These are phyloP conservation scores for Ectemnius lituratus DNA, from an alignment of 2,888 invertebrate genomes.

Conservation along the genomic window DNA sequence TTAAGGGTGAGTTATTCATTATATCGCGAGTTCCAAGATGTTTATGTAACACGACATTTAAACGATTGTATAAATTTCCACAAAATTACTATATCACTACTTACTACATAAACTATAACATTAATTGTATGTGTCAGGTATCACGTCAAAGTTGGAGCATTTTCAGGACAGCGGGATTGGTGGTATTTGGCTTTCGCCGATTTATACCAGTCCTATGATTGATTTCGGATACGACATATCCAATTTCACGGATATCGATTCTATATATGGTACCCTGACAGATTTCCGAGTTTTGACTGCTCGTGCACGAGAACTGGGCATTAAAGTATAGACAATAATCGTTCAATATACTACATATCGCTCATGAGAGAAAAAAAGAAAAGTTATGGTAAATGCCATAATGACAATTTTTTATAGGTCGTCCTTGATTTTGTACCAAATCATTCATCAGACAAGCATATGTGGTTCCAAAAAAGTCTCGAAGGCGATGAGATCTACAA, in stretches of 20 bases:
- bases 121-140: conserved; percentile 74
- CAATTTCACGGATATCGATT: conserved; percentile 86
- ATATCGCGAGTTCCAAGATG: conserved; percentile 76
- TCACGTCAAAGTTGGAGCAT: conserved; percentile 81
- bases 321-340: conserved; percentile 67
- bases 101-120: too few relatives aligned
- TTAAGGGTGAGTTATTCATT: conserved; percentile 60
- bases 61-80: too few relatives aligned
- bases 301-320: conserved; percentile 80
- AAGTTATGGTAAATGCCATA: neutral
- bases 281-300: conserved; percentile 83
- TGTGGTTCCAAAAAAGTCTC: conserved; percentile 79
- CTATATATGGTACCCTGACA: conserved; percentile 85
- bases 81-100: too few relatives aligned
- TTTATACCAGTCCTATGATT: conserved; percentile 89
- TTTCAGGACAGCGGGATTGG: conserved; percentile 85
- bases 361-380: too few relatives aligned
- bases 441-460: conserved; percentile 78
- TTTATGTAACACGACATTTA: neutral
- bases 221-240: conserved; percentile 94
- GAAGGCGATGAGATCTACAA: conserved; percentile 70
- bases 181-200: conserved; percentile 91
- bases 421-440: conserved; percentile 85
- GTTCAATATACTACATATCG: too few relatives aligned
- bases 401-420: conserved; percentile 75